Evolutionary conservation across 23 tunicate genomes (phyloP).

Genomic region (Trididemnum miniatum): DNA sequence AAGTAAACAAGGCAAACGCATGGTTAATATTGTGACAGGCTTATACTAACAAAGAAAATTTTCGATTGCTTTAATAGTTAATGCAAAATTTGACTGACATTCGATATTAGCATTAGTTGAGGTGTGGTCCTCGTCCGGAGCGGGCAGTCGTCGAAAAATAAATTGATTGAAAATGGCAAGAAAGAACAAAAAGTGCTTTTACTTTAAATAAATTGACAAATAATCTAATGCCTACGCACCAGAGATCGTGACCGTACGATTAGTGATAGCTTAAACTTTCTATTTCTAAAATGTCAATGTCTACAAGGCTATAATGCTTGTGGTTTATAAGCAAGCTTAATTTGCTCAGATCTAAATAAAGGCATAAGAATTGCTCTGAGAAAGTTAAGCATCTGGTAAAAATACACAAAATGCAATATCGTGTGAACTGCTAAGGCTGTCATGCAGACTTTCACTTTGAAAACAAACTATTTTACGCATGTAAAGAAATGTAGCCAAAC

Average conservation of each 20-base stretch:
- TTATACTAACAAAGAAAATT: not conserved
- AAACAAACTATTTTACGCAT: no score
- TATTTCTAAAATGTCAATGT: not conserved
- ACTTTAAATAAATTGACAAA: slow-evolving; percentile 11
- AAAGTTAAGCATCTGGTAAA: no score
- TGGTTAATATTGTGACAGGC: slow-evolving; percentile 20
- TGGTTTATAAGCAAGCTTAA: no score
- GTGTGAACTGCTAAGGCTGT: no score
- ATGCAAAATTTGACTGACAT: slow-evolving; percentile 25
- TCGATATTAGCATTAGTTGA: slow-evolving; percentile 9
- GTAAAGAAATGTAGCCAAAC: no score
- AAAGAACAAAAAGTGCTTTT: not conserved
- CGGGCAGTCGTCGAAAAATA: not conserved
- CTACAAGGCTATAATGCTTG: no score
- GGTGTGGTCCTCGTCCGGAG: slow-evolving; percentile 6
- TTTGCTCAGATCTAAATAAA: no score
- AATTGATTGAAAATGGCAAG: slow-evolving; percentile 2
- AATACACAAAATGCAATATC: no score
- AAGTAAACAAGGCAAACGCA: slow-evolving; percentile 26
- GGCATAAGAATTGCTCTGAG: no score
- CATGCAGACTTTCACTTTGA: no score
- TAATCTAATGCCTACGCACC: not conserved
- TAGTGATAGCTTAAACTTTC: not conserved
- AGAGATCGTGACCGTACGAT: not conserved
- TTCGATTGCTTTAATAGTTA: not conserved